Evolutionary conservation across 2,113 vertebrate species (phyloP).

Genomic region (Microtus ochrogaster): DNA sequence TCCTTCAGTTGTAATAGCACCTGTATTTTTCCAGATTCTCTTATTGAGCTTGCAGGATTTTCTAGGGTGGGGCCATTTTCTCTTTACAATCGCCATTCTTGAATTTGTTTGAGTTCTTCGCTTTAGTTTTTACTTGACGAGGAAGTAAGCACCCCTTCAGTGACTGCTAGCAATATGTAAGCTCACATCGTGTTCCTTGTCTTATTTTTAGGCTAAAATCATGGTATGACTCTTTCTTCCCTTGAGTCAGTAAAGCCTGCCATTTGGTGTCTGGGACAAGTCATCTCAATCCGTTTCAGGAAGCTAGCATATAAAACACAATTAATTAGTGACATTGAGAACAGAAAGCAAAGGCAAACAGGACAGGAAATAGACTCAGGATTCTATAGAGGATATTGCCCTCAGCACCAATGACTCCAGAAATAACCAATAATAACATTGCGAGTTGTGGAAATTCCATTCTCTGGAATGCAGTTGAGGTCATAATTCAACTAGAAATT

Average conservation of each 20-base stretch:
- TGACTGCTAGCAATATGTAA: neutral
- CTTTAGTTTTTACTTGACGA: neutral
- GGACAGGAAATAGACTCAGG: constrained; percentile 40
- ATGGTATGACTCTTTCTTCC: neutral
- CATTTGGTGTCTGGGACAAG: constrained; percentile 55
- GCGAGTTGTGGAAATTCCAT: constrained; percentile 70
- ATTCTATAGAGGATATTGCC: constrained; percentile 49
- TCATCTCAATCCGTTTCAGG: constrained; percentile 11
- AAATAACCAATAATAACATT: constrained; percentile 68
- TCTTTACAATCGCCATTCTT: neutral
- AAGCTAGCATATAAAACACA: constrained; percentile 62
- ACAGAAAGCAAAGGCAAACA: neutral
- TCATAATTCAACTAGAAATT: constrained; percentile 75
- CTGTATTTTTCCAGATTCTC: neutral
- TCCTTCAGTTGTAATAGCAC: neutral
- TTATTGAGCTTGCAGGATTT: neutral
- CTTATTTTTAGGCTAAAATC: neutral
- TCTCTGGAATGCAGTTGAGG: constrained; percentile 60
- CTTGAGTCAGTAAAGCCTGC: constrained; percentile 34
- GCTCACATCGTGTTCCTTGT: neutral
- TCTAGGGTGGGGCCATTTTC: neutral
- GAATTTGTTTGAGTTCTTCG: neutral
- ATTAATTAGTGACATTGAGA: constrained; percentile 54
- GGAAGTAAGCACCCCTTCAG: neutral
- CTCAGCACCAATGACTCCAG: constrained; percentile 52